Evolutionary conservation across 2,888 invertebrate genomes (phyloP).

Genomic region (Ephialtes manifestator): DNA sequence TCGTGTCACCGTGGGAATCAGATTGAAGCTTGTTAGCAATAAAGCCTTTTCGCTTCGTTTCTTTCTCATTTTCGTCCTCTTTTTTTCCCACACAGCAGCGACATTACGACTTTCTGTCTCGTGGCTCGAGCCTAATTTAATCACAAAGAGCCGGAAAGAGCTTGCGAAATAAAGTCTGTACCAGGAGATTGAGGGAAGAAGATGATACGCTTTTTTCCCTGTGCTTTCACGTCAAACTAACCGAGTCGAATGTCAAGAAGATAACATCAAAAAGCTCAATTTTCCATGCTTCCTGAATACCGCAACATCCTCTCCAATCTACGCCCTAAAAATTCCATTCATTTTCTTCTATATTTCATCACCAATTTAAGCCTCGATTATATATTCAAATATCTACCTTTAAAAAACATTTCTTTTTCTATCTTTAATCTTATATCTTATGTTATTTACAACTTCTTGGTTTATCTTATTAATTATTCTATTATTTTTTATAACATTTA

Average conservation of each 20-base stretch:
- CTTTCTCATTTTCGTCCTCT: constrained; percentile 9
- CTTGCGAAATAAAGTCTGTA: background rate
- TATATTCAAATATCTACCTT: background rate
- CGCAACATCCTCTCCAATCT: background rate
- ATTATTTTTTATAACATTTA: too few species aligned
- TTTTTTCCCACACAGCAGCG: background rate
- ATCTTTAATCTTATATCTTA: too few species aligned
- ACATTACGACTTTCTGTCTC: constrained; percentile 28
- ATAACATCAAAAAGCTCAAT: constrained; percentile 4
- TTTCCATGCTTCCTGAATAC: background rate
- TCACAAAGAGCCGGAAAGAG: constrained; percentile 12
- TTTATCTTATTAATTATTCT: too few species aligned
- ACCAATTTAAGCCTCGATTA: background rate
- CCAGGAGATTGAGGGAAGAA: background rate
- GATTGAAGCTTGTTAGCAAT: constrained; percentile 38
- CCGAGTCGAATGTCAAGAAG: background rate
- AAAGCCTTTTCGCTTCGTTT: constrained; percentile 16
- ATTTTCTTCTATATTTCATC: background rate
- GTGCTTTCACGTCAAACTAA: background rate
- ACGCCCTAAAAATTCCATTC: background rate
- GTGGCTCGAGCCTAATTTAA: constrained; percentile 13
- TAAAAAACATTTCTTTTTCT: background rate
- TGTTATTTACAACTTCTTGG: background rate
- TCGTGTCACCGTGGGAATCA: background rate
- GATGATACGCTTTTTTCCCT: background rate